Percentiles rank a stretch among this genome's conserved stretches.
These are phyloP conservation scores for Creontiades dilutus DNA, from an alignment of 2,888 invertebrate species.

Conservation along the genomic window DNA sequence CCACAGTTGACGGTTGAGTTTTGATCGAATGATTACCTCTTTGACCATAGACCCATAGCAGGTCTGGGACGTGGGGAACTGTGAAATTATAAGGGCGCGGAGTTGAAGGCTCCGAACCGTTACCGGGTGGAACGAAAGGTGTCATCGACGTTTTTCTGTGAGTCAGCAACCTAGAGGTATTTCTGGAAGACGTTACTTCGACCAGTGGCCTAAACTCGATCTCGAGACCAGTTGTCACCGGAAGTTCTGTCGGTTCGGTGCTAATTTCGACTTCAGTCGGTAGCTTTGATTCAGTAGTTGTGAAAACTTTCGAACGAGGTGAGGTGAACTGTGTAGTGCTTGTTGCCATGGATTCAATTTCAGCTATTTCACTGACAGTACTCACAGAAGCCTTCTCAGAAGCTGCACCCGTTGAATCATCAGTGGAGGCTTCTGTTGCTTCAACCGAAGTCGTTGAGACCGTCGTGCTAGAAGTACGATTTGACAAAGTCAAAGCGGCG, in stretches of 20 bases:
- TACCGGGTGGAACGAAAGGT: neutral
- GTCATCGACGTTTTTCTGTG: neutral
- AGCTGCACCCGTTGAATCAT: neutral
- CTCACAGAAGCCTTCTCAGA: neutral
- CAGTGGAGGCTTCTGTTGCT: neutral
- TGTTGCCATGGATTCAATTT: slow-evolving; percentile 17
- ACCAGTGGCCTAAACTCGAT: slow-evolving; percentile 71
- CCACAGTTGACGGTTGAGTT: slow-evolving; percentile 71
- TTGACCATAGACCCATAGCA: slow-evolving; percentile 72
- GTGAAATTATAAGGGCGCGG: slow-evolving; percentile 60
- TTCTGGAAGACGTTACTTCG: slow-evolving; percentile 38
- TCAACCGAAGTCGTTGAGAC: slow-evolving; percentile 1
- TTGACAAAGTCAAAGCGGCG: slow-evolving; percentile 40
- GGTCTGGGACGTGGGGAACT: slow-evolving; percentile 66
- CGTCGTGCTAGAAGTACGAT: slow-evolving; percentile 14
- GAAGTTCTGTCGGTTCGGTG: slow-evolving; percentile 21
- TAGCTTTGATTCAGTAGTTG: neutral
- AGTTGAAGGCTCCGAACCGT: slow-evolving; percentile 48
- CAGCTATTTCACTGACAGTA: neutral
- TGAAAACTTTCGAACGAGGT: slow-evolving; percentile 41
- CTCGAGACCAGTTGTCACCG: slow-evolving; percentile 44
- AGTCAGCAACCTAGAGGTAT: neutral
- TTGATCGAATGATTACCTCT: slow-evolving; percentile 66
- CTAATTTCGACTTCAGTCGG: neutral
- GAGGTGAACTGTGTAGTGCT: slow-evolving; percentile 40